phyloP scores from a whole-genome alignment of 2,113 vertebrate species.

The Barnardius zonarius region DNA sequence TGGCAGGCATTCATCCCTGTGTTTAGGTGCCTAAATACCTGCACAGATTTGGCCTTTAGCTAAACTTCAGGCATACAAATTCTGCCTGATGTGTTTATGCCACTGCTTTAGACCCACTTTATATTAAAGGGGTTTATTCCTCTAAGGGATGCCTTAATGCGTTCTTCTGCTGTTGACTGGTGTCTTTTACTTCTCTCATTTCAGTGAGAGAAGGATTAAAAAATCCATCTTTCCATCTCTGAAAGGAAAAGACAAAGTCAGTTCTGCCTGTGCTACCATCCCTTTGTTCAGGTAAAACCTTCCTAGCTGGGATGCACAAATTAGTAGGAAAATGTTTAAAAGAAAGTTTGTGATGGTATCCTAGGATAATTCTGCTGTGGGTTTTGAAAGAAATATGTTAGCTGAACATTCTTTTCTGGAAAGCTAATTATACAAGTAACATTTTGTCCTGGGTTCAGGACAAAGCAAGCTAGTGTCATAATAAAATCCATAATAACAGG shows the following conservation, averaged over 20 bases:
- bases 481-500: conserved; percentile 25
- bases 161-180: not conserved
- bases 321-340: not conserved
- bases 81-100: not conserved
- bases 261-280: not conserved
- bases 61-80: not conserved
- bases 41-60: not conserved
- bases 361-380: conserved; percentile 59
- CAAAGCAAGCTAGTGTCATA: conserved; percentile 54
- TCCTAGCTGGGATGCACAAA: not conserved
- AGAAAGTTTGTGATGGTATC: conserved; percentile 41
- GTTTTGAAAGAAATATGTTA: conserved; percentile 23
- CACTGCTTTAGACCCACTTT: not conserved
- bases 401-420: conserved; percentile 43
- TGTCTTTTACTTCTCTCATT: not conserved
- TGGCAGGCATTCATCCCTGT: not conserved
- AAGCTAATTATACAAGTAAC: conserved; percentile 49
- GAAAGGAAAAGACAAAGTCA: not conserved
- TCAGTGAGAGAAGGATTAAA: not conserved
- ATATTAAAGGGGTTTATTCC: not conserved
- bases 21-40: not conserved
- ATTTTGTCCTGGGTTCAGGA: too few species aligned
- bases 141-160: not conserved
- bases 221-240: not conserved
- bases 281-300: not conserved